Base-by-base conservation (phyloP, 2,797 vertebrate species). In the Cyprinodon diabolis region DNA sequence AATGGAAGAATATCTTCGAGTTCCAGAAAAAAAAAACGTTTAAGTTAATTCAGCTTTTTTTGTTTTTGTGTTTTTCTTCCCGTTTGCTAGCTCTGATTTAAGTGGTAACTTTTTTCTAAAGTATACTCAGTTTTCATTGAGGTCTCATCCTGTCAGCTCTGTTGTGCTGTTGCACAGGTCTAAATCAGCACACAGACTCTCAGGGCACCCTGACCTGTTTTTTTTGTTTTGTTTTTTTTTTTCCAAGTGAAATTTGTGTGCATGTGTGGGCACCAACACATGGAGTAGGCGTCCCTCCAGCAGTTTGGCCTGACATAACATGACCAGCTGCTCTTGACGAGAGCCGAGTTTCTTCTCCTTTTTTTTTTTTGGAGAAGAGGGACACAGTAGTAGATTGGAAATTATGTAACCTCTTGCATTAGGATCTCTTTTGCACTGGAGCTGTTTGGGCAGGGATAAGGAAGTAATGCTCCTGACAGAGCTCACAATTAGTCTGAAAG, bases 291-390 rank as follows among this genome's bases (percentile, higher is more conserved):
- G 76, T 88, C 84, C 83, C 86, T 92, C 87, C 84, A 89, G 85
- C 87, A 87, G 88, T 89, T 65, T 82, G 71, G 85, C 87, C 77
- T 92, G 89, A 87, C 90, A 88, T 88, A 90, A 90, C 89, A 90
- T 83, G 82, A 88, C 84, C 90, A 92, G 92, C 92, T 93, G 91
- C 87, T 92, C 90, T 86, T 85, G 79, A 88, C 82, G 84, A 86
- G 84, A 83, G 81, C 83, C 63, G 74, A 62, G 37, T 74, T 86
- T 85, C 87, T 90, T 87, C 76, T 0, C 6, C 7, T 43, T 43
- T 43, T 43, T 43, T 43, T 0, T 81, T 75, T 87, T 90, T 84
- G 66, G 77, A 87, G 86, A 80, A 84, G 88, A 79, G 84, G 78
- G 79, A 83, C 79, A 79, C 76, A 68, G 68, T 66, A 83, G 81